phyloP scores from a whole-genome alignment of 2,888 invertebrate genomes.

The Geophilus truncorum region DNA sequence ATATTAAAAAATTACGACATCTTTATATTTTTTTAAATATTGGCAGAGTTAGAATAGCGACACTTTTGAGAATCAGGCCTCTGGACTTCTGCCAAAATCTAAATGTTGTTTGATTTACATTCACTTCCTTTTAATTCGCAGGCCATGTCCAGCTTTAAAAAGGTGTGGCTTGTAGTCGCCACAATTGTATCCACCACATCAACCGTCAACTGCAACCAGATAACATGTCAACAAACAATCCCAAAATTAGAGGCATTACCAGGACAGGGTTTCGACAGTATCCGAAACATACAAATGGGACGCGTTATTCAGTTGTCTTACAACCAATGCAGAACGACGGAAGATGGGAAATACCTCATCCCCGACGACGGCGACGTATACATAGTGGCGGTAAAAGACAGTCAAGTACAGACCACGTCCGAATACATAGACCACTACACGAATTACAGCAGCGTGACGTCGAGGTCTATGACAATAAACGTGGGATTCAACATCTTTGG shows the following conservation, averaged over 20 bases:
- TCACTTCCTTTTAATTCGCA: no score
- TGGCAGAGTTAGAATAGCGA: no score
- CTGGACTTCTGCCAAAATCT: no score
- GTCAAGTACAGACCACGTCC: not conserved
- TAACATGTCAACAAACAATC: not conserved
- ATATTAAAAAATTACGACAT: no score
- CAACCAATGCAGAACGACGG: not conserved
- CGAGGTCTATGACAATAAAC: not conserved
- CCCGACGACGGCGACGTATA: conserved; percentile 7
- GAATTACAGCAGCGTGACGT: conserved; percentile 25
- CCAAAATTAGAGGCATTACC: conserved; percentile 12
- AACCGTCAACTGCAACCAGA: not conserved
- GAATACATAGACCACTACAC: not conserved
- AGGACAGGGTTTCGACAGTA: not conserved
- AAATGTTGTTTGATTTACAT: no score
- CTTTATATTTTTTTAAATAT: no score
- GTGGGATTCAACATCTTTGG: not conserved
- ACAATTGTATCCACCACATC: no score
- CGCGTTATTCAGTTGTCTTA: not conserved
- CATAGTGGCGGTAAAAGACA: not conserved
- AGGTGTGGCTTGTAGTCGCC: no score
- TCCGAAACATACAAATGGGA: conserved; percentile 5
- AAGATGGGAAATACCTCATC: conserved; percentile 13
- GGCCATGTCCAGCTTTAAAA: no score
- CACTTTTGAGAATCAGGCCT: no score